Percentiles rank a stretch among this genome's conserved stretches.
Conservation (phyloP, 64 coral and sea anemone genomes). For the Pachyseris speciosa region DNA sequence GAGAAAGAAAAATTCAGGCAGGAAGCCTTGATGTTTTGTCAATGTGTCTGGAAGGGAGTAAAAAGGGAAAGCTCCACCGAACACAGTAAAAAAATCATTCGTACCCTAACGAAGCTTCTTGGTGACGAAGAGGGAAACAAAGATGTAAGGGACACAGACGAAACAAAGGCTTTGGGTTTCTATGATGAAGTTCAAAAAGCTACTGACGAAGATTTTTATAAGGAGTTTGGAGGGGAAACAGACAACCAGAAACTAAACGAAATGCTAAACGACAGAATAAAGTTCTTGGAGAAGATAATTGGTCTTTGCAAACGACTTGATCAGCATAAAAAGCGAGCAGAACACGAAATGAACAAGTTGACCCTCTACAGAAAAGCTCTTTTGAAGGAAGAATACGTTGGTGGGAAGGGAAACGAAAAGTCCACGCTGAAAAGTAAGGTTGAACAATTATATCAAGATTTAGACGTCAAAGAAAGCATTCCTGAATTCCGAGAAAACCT, state of each 20-base stretch:
- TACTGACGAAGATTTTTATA: not conserved
- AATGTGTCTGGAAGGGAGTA: slow-evolving; percentile 3
- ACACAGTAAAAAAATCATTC: not conserved
- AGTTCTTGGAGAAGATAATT: not conserved
- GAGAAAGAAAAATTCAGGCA: not conserved
- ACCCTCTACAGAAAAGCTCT: not conserved
- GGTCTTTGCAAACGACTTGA: not conserved
- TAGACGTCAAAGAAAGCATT: too few species aligned
- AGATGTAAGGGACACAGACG: not conserved
- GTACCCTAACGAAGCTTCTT: not conserved
- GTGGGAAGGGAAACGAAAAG: too few species aligned
- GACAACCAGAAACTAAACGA: not conserved
- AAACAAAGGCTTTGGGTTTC: not conserved
- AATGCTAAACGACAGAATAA: not conserved
- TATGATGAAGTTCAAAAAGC: not conserved
- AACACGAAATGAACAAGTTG: not conserved
- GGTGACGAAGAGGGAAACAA: not conserved
- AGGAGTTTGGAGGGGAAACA: not conserved
- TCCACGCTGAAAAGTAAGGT: too few species aligned
- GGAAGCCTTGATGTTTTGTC: not conserved
- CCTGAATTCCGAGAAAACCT: too few species aligned
- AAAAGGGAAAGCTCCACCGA: not conserved
- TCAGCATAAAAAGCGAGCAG: not conserved
- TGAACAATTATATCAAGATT: too few species aligned
- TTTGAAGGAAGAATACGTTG: not conserved